Evolutionary conservation across 2,888 invertebrate genomes (phyloP), one percentile per base, ranked within the genome.

Genomic region (Sesia apiformis): DNA sequence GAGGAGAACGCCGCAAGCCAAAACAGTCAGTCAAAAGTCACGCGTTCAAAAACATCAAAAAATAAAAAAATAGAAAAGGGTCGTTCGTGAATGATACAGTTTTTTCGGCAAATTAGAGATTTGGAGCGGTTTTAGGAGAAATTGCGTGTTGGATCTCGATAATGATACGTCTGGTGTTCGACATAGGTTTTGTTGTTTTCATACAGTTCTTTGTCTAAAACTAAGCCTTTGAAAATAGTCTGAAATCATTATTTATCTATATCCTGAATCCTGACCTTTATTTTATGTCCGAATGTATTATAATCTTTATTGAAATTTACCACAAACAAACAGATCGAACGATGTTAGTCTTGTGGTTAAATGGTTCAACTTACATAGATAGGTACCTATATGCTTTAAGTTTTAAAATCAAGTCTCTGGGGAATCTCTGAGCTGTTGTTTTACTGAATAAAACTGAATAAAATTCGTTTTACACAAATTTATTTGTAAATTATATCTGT

Each of bases 11-110:
- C 88, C 84, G 69, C 71, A 72, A 78, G 87, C 77, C 71, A 72
- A 75, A 81, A 78, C 84, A 87, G 88, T 88, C 88, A 88, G 81
- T 88, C 88, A 87, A 88, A 84, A 88, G 86, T 88, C 88, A 88
- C 86, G 88, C 86, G 81, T 76, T 68, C 71, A 64, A 64, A 66
- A 64, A 53, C 46, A 8, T 6, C 39, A 40, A 23, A 50, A 67
- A 67, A 64, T 65, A 64, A 69, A 70, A 81, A 75, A 67, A 66
- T 67, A 72, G 71, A 71, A 76, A 82, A 81, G 77, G 78, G 71
- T 73, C 73, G 50, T 70, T 65, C 66, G 64, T 78, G 81, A 89
- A 88, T 89, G 88, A 88, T 89, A 88, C 70, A 84, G 78, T 87
- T 87, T 87, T 86, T 86, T 87, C 76, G 78, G 78, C 79, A 86